Conservation (phyloP, 2,113 vertebrate genomes). For the Burhinus oedicnemus region DNA sequence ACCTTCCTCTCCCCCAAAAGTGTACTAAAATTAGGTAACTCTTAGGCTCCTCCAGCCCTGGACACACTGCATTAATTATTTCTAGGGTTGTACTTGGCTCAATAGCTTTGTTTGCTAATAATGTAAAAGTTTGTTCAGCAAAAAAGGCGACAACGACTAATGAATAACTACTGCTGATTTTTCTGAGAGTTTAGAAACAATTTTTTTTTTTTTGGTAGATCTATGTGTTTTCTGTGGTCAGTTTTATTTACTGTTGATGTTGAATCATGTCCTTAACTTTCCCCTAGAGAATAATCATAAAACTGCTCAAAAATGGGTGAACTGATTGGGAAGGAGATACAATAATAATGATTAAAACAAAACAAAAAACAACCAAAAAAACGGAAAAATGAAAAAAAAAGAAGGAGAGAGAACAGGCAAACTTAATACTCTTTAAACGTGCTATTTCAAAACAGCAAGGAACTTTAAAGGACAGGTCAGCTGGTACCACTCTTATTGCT, state of each 20-base stretch:
- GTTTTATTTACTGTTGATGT: not conserved
- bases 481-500: not conserved
- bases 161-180: not conserved
- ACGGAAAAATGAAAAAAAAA: accelerated
- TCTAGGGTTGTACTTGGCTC: not conserved
- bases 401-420: not conserved
- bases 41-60: not conserved
- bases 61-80: not conserved
- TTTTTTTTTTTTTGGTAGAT: not conserved
- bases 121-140: not conserved
- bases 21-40: not conserved
- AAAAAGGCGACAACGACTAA: not conserved
- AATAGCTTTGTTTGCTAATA: not conserved
- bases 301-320: not conserved
- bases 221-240: not conserved
- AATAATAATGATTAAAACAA: accelerated
- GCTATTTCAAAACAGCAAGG: not conserved
- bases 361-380: too few species aligned
- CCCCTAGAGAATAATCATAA: not conserved
- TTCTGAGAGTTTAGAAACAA: not conserved
- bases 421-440: not conserved
- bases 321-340: not conserved
- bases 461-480: not conserved
- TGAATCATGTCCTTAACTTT: not conserved
- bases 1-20: not conserved